Evolutionary conservation across 1,140 invertebrate species (phyloP).

Genomic region (Pinna nobilis): DNA sequence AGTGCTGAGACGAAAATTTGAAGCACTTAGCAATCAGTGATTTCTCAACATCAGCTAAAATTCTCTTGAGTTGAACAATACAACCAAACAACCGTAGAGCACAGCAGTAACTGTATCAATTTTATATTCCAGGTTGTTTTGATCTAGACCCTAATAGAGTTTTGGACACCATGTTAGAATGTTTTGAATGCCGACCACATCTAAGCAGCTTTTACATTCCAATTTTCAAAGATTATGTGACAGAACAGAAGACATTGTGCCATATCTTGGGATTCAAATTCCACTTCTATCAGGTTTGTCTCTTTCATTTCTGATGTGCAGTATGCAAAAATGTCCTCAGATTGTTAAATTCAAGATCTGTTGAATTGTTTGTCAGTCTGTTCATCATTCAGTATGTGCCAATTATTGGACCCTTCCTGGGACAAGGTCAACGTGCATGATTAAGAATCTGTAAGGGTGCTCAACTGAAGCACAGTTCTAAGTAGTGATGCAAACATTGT

Average conservation of each 20-base stretch:
- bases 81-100: no score
- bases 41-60: background rate
- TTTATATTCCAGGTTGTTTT: slow-evolving; percentile 89
- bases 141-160: slow-evolving; percentile 99
- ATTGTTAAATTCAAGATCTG: no score
- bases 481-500: no score
- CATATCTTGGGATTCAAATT: slow-evolving; percentile 98
- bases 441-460: no score
- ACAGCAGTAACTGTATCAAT: background rate
- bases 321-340: no score
- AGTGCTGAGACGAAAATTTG: no score
- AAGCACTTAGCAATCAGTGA: background rate
- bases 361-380: no score
- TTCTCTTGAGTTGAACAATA: background rate
- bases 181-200: slow-evolving; percentile 91
- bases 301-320: no score
- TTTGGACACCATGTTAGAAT: slow-evolving; percentile 96
- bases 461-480: no score
- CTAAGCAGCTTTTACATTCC: slow-evolving; percentile 71
- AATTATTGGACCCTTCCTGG: no score
- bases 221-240: slow-evolving; percentile 78
- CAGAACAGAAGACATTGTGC: slow-evolving; percentile 83
- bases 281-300: slow-evolving; percentile 81
- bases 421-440: no score
- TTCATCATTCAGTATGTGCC: no score